A percentile compares a stretch with the other conserved stretches of the same genome.
Conservation (phyloP, 2,888 invertebrate species). For the Saturnia japonica region DNA sequence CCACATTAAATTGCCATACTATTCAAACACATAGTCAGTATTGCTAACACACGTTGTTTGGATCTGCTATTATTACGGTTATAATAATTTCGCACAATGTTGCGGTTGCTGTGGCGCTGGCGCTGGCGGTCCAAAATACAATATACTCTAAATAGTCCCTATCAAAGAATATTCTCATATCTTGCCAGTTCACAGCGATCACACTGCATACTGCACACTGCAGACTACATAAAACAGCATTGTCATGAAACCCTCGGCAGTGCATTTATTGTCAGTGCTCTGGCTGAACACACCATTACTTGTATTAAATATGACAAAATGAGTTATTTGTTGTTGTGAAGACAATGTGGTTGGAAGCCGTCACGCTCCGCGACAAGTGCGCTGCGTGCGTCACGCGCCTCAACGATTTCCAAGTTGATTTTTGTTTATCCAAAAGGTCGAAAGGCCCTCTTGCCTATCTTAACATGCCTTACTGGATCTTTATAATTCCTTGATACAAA, state of each 20-base stretch:
- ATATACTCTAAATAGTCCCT: neutral
- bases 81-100: too few species aligned
- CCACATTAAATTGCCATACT: too few species aligned
- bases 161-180: too few species aligned
- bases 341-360: neutral
- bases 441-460: neutral
- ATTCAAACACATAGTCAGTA: too few species aligned
- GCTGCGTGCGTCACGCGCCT: neutral
- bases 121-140: neutral
- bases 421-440: neutral
- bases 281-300: neutral
- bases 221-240: neutral
- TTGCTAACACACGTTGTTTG: too few species aligned
- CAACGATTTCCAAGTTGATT: neutral
- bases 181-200: slow-evolving; percentile 3
- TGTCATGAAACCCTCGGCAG: slow-evolving; percentile 8
- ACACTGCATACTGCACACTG: neutral
- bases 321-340: neutral
- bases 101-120: too few species aligned
- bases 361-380: too few species aligned
- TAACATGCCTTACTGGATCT: neutral
- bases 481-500: too few species aligned
- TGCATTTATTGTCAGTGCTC: neutral
- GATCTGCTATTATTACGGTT: too few species aligned
- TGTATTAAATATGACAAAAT: neutral